phyloP scores from a whole-genome alignment of 2,888 invertebrate species.

The Hirtodrosophila histrioides region DNA sequence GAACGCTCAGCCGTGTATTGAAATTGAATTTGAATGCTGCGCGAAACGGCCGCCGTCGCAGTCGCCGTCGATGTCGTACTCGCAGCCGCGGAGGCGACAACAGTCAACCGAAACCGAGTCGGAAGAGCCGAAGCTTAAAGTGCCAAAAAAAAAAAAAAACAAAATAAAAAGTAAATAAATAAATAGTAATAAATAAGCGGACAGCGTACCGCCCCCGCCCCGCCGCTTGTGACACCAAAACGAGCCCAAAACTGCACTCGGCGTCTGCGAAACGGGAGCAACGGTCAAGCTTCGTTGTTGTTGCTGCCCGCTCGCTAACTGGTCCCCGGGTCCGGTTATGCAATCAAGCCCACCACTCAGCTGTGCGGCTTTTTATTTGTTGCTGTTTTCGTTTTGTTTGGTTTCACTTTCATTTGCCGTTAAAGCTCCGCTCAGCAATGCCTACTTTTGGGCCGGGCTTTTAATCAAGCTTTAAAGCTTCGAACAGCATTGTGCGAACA shows the following conservation, averaged over 20 bases:
- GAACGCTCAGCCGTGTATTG: constrained; percentile 75
- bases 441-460: constrained; percentile 34
- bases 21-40: constrained; percentile 68
- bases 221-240: constrained; percentile 59
- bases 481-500: too few species aligned
- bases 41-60: constrained; percentile 27
- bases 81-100: constrained; percentile 8
- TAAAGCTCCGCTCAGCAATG: background rate
- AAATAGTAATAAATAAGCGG: constrained; percentile 33
- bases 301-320: constrained; percentile 23
- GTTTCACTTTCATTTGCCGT: constrained; percentile 74
- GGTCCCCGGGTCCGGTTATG: constrained; percentile 73
- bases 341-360: constrained; percentile 57
- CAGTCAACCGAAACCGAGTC: constrained; percentile 45
- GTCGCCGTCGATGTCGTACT: too few species aligned
- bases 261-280: constrained; percentile 62
- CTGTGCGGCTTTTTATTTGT: constrained; percentile 33
- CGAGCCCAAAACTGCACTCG: constrained; percentile 77
- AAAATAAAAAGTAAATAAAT: constrained; percentile 6
- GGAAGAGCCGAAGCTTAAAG: constrained; percentile 65
- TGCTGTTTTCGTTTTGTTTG: constrained; percentile 8
- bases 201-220: constrained; percentile 23
- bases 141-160: constrained; percentile 57
- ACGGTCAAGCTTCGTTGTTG: constrained; percentile 39
- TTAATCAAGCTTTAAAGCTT: constrained; percentile 12